These are phyloP conservation scores for Agrotis exclamationis DNA, from an alignment of 2,888 invertebrate genomes.

Conservation along the genomic window DNA sequence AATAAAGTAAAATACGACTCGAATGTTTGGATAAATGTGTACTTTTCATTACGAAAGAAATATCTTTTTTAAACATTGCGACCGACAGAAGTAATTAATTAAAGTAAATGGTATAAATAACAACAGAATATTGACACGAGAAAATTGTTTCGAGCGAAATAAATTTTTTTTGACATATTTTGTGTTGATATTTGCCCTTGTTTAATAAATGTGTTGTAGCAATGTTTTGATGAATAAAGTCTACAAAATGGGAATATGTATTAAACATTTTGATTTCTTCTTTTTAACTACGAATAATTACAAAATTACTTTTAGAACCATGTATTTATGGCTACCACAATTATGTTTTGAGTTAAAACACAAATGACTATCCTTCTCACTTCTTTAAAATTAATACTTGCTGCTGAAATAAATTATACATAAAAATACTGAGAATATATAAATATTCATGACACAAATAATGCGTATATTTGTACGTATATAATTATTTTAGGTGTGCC, in stretches of 20 bases:
- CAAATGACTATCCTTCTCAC: neutral
- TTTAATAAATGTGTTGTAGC: neutral
- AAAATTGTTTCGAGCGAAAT: neutral
- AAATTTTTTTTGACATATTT: conserved; percentile 1
- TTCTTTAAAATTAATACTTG: neutral
- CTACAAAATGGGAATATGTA: no score
- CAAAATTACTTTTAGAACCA: no score
- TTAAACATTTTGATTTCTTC: no score
- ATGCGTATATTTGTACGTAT: no score
- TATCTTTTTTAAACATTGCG: neutral
- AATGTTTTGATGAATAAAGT: neutral
- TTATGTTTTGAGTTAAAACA: no score
- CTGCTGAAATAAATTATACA: neutral
- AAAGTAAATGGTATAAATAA: conserved; percentile 20
- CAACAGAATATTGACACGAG: neutral
- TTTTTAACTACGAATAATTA: no score
- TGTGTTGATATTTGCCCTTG: conserved; percentile 7
- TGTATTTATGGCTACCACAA: no score
- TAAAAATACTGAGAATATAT: no score
- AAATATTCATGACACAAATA: no score
- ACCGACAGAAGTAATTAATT: conserved; percentile 18
- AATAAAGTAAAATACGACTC: neutral
- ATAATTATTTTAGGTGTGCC: no score
- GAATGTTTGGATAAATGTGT: neutral
- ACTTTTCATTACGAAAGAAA: neutral